phyloP scores from a whole-genome alignment of 2,797 vertebrate genomes.

The Brachyrhaphis roseni region DNA sequence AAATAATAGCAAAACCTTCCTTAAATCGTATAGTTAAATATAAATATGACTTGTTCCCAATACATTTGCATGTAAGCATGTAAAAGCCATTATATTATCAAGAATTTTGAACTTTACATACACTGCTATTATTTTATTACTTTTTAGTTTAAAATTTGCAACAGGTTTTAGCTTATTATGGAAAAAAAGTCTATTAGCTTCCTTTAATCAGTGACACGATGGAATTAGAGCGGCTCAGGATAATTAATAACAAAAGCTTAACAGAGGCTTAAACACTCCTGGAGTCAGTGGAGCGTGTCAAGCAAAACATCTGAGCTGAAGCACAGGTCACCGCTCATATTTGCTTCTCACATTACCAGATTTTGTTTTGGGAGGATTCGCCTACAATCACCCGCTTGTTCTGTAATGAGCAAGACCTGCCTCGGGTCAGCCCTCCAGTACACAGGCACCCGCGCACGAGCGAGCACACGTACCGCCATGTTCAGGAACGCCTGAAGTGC shows the following conservation, averaged over 20 bases:
- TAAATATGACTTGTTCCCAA: neutral
- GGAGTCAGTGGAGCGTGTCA: constrained; percentile 10
- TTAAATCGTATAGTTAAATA: neutral
- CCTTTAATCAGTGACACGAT: constrained; percentile 15
- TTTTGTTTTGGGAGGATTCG: constrained; percentile 29
- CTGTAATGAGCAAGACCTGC: constrained; percentile 34
- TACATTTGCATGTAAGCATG: neutral
- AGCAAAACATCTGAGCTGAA: constrained; percentile 19
- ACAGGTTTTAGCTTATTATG: neutral
- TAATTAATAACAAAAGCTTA: constrained; percentile 47
- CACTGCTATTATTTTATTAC: neutral
- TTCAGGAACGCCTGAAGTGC: constrained; percentile 26
- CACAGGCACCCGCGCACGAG: neutral
- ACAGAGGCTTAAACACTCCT: constrained; percentile 31
- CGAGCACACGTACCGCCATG: neutral
- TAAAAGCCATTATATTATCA: neutral
- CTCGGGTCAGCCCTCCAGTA: constrained; percentile 38
- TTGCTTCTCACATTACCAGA: constrained; percentile 11
- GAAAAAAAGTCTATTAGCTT: neutral
- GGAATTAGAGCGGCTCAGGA: constrained; percentile 36
- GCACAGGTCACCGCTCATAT: constrained; percentile 36
- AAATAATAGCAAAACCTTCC: neutral
- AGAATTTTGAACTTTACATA: neutral
- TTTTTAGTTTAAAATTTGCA: neutral
- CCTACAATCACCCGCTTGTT: constrained; percentile 43